These are phyloP conservation scores for Copidosoma aretas DNA, from an alignment of 2,888 invertebrate species.

Conservation along the genomic window DNA sequence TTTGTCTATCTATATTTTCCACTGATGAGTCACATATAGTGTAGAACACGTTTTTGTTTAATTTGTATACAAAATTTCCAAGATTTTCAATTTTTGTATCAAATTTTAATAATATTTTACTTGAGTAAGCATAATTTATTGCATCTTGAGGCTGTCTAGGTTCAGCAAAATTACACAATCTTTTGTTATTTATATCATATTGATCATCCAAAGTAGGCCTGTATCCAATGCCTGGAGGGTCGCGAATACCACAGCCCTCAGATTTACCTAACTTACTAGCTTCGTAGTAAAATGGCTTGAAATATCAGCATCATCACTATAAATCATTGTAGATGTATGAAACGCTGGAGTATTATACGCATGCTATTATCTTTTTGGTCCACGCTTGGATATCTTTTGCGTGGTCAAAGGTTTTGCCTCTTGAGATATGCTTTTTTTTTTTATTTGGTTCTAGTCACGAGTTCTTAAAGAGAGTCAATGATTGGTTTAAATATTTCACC, in stretches of 20 bases:
- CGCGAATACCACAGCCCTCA: not conserved
- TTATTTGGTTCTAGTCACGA: not conserved
- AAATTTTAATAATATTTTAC: not conserved
- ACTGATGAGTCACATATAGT: slow-evolving; percentile 48
- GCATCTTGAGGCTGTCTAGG: slow-evolving; percentile 6
- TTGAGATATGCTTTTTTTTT: not conserved
- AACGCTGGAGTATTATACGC: not conserved
- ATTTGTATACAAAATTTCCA: not conserved
- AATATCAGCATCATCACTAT: not conserved
- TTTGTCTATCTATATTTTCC: not conserved
- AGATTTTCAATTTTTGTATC: not conserved
- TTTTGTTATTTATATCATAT: slow-evolving; percentile 31
- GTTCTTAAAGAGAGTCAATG: not conserved
- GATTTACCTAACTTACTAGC: not conserved
- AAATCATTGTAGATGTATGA: not conserved
- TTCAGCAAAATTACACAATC: slow-evolving; percentile 31
- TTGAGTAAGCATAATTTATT: not conserved
- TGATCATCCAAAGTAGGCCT: slow-evolving; percentile 25
- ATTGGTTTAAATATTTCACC: no score
- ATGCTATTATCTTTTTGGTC: not conserved
- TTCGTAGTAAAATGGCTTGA: not conserved
- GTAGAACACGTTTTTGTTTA: not conserved
- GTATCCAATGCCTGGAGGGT: slow-evolving; percentile 7
- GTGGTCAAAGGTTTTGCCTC: not conserved
- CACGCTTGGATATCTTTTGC: not conserved